These are phyloP conservation scores for Drosophila stalkeri DNA, from an alignment of 2,888 invertebrate genomes.

Conservation along the genomic window DNA sequence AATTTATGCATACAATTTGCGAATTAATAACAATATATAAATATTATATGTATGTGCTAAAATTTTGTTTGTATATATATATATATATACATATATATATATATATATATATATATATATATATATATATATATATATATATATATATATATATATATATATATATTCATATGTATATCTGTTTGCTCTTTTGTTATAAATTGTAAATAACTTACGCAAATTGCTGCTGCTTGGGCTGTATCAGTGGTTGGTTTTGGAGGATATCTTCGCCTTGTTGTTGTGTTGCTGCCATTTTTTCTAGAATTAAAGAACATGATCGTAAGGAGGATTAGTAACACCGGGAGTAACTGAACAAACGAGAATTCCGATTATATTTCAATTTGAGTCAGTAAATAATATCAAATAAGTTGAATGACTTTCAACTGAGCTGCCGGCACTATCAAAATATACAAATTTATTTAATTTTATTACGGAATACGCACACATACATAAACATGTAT, in stretches of 20 bases:
- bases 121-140: neutral
- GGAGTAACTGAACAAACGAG: neutral
- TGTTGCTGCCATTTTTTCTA: conserved; percentile 64
- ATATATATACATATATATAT: neutral
- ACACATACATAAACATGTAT: neutral
- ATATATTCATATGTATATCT: neutral
- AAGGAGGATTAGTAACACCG: neutral
- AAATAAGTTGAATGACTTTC: conserved; percentile 5
- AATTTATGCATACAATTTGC: neutral
- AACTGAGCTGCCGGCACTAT: neutral
- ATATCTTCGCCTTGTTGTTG: conserved; percentile 17
- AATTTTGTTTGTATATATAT: neutral
- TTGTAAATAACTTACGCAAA: conserved; percentile 78
- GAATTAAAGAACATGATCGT: conserved; percentile 11
- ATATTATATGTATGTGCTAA: neutral
- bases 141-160: neutral
- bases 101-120: neutral
- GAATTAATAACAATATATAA: neutral
- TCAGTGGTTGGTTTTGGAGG: conserved; percentile 31
- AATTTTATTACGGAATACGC: neutral
- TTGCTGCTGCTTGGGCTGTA: conserved; percentile 69
- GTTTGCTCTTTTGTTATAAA: neutral
- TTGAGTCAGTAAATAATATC: neutral
- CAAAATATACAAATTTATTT: neutral
- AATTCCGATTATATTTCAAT: neutral